Base-by-base conservation (phyloP, 1,140 invertebrate genomes). In the Octopus sinensis region DNA sequence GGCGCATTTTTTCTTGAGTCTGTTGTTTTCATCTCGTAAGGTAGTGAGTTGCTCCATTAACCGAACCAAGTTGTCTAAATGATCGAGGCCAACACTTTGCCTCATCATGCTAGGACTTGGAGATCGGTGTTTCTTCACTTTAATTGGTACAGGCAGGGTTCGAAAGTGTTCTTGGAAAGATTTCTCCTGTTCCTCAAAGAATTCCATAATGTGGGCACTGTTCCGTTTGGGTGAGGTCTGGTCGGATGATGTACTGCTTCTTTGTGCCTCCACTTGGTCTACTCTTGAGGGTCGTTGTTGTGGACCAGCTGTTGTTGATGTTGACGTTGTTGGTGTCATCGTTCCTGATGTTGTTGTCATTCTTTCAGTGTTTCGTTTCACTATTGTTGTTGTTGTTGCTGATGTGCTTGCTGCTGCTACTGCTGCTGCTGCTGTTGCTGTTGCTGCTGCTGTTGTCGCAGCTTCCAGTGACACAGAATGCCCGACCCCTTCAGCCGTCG, bases 21-120 rank as follows among this genome's bases (percentile, higher is more conserved):
- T 92, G 4, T 92, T 90, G 87, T 95, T 95, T 84, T 95, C 93
- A 85, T 95, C 93, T 78, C 93, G 92, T 23, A 96, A 89, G 12
- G 93, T 92, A 5, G 95, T 91, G 54, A 96, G 92, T 85, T 95
- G 94, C 84, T 95, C 94, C 89, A 95, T 93, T 9, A 96, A 89
- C 78, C 93, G 92, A 84, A 95, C 93, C 5, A 96, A 89, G 83
- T 95, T 94, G 84, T 95, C 95, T 82, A 96, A 88, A 86, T 96
- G 95, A 85, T 95, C 94, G 53, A 96, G 86, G 3, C 92, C 92
- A n/a, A 92, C 88, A 82, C 86, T 88, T 78, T 85, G 85, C n/a
- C 82, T 81, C 9, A 87, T 80, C 12, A 84, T 83, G 62, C 85
- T 87, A 30, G 87, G 88, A 84, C 87, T 88, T 53, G 86, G 85